A percentile compares a stretch with the other conserved stretches of the same genome.
Conservation (phyloP, 2,888 invertebrate genomes). For the Volucella zonaria region DNA sequence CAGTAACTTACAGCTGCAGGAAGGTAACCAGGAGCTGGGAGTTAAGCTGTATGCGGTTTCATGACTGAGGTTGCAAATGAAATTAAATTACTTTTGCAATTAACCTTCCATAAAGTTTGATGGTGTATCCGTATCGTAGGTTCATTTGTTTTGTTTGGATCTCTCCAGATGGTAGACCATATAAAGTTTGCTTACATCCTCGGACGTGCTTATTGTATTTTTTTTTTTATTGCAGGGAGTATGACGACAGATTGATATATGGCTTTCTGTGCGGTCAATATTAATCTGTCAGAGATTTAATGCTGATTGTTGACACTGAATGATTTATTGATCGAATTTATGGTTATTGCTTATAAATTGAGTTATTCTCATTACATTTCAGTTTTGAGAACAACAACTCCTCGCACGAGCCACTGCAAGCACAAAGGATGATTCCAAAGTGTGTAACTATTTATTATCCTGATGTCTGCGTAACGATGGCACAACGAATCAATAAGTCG, state of each 20-base stretch:
- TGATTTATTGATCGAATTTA: no score
- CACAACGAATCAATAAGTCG: no score
- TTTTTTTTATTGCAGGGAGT: not conserved
- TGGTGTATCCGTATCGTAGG: not conserved
- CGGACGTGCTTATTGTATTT: not conserved
- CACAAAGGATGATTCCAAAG: no score
- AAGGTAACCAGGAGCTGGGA: not conserved
- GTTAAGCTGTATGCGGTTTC: not conserved
- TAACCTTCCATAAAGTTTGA: slow-evolving; percentile 11
- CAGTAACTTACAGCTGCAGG: not conserved
- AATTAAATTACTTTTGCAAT: slow-evolving; percentile 17
- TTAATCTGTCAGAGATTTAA: no score
- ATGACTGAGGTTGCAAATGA: not conserved
- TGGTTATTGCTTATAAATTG: no score
- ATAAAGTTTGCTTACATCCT: not conserved
- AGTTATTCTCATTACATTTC: no score
- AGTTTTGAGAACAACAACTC: no score
- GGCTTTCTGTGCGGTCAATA: no score
- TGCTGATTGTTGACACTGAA: no score
- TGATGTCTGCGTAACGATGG: no score
- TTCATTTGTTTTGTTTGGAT: not conserved
- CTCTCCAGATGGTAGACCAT: not conserved
- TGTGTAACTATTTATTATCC: no score
- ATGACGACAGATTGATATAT: not conserved
- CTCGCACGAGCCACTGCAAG: no score